Base-by-base conservation (phyloP, 1,140 invertebrate genomes). In the Rhagoletis pomonella region DNA sequence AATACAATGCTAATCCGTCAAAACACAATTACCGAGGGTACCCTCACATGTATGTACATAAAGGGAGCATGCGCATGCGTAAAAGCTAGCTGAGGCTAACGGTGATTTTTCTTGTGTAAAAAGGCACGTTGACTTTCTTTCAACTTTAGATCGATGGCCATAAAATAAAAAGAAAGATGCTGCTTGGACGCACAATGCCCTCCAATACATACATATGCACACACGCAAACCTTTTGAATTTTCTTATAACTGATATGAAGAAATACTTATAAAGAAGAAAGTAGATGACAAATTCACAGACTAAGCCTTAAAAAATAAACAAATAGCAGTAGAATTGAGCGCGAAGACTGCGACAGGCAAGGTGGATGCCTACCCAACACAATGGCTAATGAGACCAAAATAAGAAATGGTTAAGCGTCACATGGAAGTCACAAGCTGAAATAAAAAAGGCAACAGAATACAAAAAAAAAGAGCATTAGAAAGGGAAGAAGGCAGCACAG, bases 1-100 rank as follows among this genome's bases (percentile, higher is more conserved):
- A 81, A 47, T 29, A 9, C 73, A 81, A 81, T n/a, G 17, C 73
- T 58, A 81, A 81, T 81, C 73, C 73, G 47, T 81, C 73, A 81
- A 81, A 29, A 55, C 47, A 55, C 47, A 81, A 55, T 58, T 47
- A 29, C 39, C 29, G 19, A 55, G 1, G 73, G n/a, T 17, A 81
- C 47, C 19, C 9, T 55, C 73, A 17, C 73, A 55, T 29, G 44
- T 14, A 29, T 81, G 44, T 62, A 62, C 1, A 29, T 29, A 29
- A 29, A 29, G 4, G 10, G 60, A 62, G n/a, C 17, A n/a, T 4
- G 17, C 55, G 47, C 47, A 81, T 81, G 73, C 47, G 29, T 47
- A 55, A 19, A 47, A 29, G 73, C 50, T 58, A 29, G 55, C 50
- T 9, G 73, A 50, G n/a, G 6, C 3, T 81, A 81, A 81, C 73